Evolutionary conservation across 2,797 vertebrate species (phyloP), one percentile per base, ranked within the genome.

Genomic region (Luscinia luscinia): DNA sequence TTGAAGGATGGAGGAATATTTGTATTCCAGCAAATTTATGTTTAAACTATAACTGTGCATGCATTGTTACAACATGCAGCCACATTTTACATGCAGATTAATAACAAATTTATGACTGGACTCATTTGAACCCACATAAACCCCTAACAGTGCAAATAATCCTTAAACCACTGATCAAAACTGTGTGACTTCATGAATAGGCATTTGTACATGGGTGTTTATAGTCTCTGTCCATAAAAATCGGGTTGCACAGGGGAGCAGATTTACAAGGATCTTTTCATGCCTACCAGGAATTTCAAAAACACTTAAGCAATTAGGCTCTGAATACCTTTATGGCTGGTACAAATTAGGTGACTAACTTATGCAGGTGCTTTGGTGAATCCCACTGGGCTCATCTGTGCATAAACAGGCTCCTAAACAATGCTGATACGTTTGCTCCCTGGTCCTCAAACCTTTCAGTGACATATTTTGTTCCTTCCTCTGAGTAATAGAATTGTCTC

Each of bases 401-500:
- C 81, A 74, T 90, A 93, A 95, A 87, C 62, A 96, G 85, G 77
- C 84, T 89, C 85, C 92, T 94, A 91, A 97, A 91, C 95, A 93
- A 95, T 32, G 73, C 68, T 94, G 90, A 89, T 86, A 17, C 32
- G 64, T 93, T 81, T 88, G 52, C 67, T 93, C 48, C 67, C 0
- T 12, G 46, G 59, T 62, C 70, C 90, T 72, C 92, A 94, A 95
- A 92, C 93, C 80, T 95, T 96, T 94, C 0, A 0, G 79, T 97
- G 93, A 86, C 92, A 91, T 86, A 86, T 93, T 96, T 94, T 70
- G 34, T 88, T 93, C 91, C 93, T 91, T 96, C 92, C 77, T 93
- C 70, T 88, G 91, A 93, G 89, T 84, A 93, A 95, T 59, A 81
- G 91, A 94, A 93, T 95, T 93, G 91, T 95, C 69, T 62, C 67